These are phyloP conservation scores for Drosophila seguyi DNA, from an alignment of 1,140 invertebrate species.

Conservation along the genomic window DNA sequence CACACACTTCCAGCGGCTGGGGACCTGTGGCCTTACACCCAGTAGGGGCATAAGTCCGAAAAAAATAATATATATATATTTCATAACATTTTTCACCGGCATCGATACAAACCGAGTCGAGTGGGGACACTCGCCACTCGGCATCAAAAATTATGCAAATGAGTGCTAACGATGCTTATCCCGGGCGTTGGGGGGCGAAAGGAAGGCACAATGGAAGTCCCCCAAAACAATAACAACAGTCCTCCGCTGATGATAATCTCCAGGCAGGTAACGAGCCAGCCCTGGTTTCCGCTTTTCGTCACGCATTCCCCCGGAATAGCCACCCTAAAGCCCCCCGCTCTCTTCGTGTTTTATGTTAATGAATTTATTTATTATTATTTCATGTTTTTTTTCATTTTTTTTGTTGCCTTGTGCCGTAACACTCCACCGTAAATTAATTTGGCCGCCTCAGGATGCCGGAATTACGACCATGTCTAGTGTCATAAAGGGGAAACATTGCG, in stretches of 20 bases:
- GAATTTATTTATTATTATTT: conserved; percentile 82
- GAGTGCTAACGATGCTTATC: conserved; percentile 47
- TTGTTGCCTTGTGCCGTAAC: conserved; percentile 15
- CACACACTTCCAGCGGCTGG: background rate
- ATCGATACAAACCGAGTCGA: conserved; percentile 31
- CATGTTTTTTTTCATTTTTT: conserved; percentile 50
- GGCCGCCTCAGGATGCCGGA: conserved; percentile 38
- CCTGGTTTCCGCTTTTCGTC: conserved; percentile 50
- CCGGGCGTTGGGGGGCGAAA: conserved; percentile 1
- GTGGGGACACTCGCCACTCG: conserved; percentile 24
- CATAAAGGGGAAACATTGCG: conserved; percentile 66
- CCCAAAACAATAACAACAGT: conserved; percentile 69
- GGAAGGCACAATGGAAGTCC: conserved; percentile 54
- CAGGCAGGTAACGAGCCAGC: conserved; percentile 68
- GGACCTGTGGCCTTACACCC: background rate
- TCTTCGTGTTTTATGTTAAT: conserved; percentile 73
- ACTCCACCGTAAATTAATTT: conserved; percentile 62
- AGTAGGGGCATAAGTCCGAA: background rate
- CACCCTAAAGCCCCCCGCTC: background rate
- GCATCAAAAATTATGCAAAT: conserved; percentile 53
- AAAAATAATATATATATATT: conserved; percentile 6
- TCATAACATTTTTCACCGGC: conserved; percentile 22
- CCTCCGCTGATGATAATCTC: conserved; percentile 71
- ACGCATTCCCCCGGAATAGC: conserved; percentile 46
- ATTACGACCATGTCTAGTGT: conserved; percentile 29